Base-by-base conservation (phyloP, 2,888 invertebrate genomes). In the Stenoptilia bipunctidactyla region DNA sequence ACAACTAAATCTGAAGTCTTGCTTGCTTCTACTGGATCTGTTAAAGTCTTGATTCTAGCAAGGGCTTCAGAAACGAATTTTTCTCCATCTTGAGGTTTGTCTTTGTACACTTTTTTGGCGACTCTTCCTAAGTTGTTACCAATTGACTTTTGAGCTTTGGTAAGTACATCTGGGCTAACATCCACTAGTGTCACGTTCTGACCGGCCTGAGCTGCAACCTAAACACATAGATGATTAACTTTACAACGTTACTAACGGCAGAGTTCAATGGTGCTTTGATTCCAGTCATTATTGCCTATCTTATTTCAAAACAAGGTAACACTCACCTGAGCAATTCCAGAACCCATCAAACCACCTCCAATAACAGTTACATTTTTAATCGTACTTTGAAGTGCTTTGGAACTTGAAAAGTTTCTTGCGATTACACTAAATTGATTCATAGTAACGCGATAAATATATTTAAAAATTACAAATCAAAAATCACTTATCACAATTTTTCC, bases 291-390 rank as follows among this genome's bases (percentile, higher is more conserved):
- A 25, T 9, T 25, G 5, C 5, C 25, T 25, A 25, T 25, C 25
- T 6, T 25, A 25, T 25, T 25, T 5, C 9, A 38, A 39, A 39
- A 25, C 8, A 33, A n/a, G 20, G 20, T 20, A 20, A 20, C 3
- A 38, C 58, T 55, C 79, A 93, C 94, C 88, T 96, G 95, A 36
- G 94, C 94, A 53, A 96, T 94, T 38, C 96, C 95, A 35, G 92
- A 89, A 2, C 95, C 95, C 95, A 96, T 95, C 5, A 94, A 79
- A 4, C 95, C 95, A 33, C 93, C 92, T n/a, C 95, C 95, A 51
- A 95, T 89, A 37, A 95, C 88, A 1, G 93, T 91, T 14, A 95
- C 90, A 69, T 90, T 89, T 66, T 92, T 91, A 39, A 94, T 89
- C n/a, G 77, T 75, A 56, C 88, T 88, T 51, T 30, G 30, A 13